phyloP scores from a whole-genome alignment of 2,113 vertebrate species.

The Strix uralensis region DNA sequence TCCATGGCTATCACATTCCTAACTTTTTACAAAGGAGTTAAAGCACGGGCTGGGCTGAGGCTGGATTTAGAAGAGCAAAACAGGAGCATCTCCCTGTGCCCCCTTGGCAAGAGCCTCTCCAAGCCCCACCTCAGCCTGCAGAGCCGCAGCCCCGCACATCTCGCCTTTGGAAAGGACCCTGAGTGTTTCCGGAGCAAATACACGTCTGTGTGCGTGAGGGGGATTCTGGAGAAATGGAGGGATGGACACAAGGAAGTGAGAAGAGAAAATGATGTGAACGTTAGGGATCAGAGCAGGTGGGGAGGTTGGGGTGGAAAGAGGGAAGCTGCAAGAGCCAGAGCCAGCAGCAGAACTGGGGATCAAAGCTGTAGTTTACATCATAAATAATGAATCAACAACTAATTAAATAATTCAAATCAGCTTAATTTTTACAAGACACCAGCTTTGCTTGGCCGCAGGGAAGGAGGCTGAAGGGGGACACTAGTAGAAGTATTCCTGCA shows the following conservation, averaged over 20 bases:
- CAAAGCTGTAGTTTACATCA: neutral
- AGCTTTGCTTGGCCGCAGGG: neutral
- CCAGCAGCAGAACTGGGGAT: neutral
- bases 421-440: neutral
- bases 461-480: neutral
- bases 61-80: neutral
- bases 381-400: neutral
- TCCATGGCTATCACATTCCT: neutral
- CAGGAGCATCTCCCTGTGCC: neutral
- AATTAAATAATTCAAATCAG: neutral
- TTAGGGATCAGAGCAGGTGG: neutral
- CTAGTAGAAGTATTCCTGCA: neutral
- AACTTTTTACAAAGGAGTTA: neutral
- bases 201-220: accelerated
- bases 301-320: neutral
- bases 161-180: neutral
- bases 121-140: neutral
- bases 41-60: neutral
- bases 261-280: neutral
- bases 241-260: neutral
- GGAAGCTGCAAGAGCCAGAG: neutral
- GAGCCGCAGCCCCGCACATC: neutral
- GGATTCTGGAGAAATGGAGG: neutral
- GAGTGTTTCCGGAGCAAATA: neutral
- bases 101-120: neutral